Conservation (phyloP, 2,113 vertebrate species). For the Podarcis muralis region DNA sequence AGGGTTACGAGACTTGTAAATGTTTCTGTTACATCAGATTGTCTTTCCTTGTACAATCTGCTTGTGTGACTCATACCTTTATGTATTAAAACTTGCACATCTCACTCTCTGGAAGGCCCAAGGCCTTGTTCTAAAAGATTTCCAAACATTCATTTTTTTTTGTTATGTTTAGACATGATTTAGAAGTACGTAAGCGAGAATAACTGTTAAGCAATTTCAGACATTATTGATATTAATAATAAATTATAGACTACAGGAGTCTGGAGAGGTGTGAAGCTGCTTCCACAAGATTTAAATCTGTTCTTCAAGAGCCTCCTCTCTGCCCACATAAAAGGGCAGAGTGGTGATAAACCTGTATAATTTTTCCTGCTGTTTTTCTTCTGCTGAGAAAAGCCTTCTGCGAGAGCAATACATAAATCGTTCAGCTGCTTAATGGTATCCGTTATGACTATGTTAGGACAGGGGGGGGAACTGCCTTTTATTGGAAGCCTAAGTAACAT, state of each 20-base stretch:
- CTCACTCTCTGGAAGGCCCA: slow-evolving; percentile 44
- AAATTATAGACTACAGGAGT: slow-evolving; percentile 14
- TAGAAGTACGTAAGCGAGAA: not conserved
- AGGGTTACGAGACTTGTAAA: slow-evolving; percentile 69
- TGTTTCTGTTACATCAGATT: slow-evolving; percentile 71
- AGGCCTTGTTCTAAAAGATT: slow-evolving; percentile 29
- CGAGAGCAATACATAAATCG: not conserved
- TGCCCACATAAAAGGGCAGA: not conserved
- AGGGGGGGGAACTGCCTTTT: not conserved
- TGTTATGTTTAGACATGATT: not conserved
- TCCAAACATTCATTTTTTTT: slow-evolving; percentile 39
- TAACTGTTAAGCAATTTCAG: not conserved
- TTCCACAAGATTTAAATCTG: slow-evolving; percentile 21
- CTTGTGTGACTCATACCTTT: slow-evolving; percentile 67
- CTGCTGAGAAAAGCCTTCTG: slow-evolving; percentile 46
- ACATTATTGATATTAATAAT: slow-evolving; percentile 19
- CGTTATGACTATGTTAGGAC: slow-evolving; percentile 1
- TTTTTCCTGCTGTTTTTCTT: slow-evolving; percentile 42
- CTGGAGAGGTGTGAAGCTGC: slow-evolving; percentile 63
- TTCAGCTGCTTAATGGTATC: not conserved
- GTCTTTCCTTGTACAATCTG: slow-evolving; percentile 64
- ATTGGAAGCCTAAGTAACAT: not conserved
- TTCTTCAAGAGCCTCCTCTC: slow-evolving; percentile 3
- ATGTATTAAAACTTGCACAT: slow-evolving; percentile 59
- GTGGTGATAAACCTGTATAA: slow-evolving; percentile 19